A percentile compares a stretch with the other conserved stretches of the same genome.
These are phyloP conservation scores for Scatophagus argus DNA, from an alignment of 2,113 vertebrate species.

Conservation along the genomic window DNA sequence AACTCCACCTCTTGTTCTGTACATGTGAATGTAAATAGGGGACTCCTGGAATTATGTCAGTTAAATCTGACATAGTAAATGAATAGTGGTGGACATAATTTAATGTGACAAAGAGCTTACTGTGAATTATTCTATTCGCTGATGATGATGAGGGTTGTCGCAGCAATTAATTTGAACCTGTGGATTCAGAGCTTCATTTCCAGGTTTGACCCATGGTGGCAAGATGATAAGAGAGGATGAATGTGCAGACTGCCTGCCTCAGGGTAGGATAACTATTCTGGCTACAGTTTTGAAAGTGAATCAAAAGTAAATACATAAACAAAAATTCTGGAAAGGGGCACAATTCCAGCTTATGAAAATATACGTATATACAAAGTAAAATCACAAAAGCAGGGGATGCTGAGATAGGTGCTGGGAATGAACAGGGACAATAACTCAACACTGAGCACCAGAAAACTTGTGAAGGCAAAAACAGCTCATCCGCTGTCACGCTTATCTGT, in stretches of 20 bases:
- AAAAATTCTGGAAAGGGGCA: too few species aligned
- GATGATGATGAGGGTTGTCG: constrained; percentile 7
- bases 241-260: too few species aligned
- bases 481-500: background rate
- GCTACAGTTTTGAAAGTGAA: background rate
- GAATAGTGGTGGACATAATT: constrained; percentile 47
- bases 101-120: constrained; percentile 60
- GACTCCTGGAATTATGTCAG: constrained; percentile 16
- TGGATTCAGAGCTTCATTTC: constrained; percentile 30
- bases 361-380: background rate
- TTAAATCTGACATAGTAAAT: constrained; percentile 41
- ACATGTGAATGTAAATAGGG: background rate
- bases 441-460: background rate
- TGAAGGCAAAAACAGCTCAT: background rate
- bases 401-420: background rate
- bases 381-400: background rate
- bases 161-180: constrained; percentile 30
- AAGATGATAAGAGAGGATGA: too few species aligned
- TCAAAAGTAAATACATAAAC: too few species aligned
- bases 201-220: constrained; percentile 12
- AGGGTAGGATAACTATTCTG: background rate
- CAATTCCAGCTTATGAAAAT: background rate
- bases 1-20: constrained; percentile 23
- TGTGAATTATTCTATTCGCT: constrained; percentile 45
- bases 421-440: background rate